Evolutionary conservation across 2,888 invertebrate species (phyloP).

Genomic region (Poecilus cupreus): DNA sequence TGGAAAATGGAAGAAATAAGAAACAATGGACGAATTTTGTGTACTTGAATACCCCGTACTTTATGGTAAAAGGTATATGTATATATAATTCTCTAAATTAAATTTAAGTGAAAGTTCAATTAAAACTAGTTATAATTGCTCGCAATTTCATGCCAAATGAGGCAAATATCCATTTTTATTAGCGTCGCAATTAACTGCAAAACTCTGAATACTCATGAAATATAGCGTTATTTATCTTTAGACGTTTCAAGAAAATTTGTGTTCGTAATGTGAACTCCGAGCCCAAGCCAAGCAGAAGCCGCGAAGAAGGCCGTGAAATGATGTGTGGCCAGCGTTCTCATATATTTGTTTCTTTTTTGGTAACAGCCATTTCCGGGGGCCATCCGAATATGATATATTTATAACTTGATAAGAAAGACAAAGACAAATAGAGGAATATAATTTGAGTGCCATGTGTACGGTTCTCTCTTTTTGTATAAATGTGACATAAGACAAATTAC

Average conservation of each 20-base stretch:
- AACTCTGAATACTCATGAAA: neutral
- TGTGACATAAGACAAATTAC: slow-evolving; percentile 53
- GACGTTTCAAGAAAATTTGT: neutral
- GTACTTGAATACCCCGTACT: too few species aligned
- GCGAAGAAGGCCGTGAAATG: neutral
- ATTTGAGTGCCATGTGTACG: slow-evolving; percentile 43
- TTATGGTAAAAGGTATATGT: too few species aligned
- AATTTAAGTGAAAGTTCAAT: too few species aligned
- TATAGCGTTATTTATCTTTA: neutral
- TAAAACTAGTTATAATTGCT: too few species aligned
- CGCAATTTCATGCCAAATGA: neutral
- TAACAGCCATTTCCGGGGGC: neutral
- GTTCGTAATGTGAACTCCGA: neutral
- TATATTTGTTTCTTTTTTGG: slow-evolving; percentile 33
- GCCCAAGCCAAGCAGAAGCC: neutral
- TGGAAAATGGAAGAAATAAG: too few species aligned
- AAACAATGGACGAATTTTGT: too few species aligned
- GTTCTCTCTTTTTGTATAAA: slow-evolving; percentile 44
- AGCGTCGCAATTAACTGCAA: neutral
- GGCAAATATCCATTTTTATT: neutral
- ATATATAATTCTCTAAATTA: too few species aligned
- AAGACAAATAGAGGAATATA: slow-evolving; percentile 45
- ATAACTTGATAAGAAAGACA: slow-evolving; percentile 50
- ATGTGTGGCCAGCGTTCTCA: slow-evolving; percentile 5
- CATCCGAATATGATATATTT: slow-evolving; percentile 46